Evolutionary conservation across 1,140 invertebrate species (phyloP).

Genomic region (Augochlora pura): DNA sequence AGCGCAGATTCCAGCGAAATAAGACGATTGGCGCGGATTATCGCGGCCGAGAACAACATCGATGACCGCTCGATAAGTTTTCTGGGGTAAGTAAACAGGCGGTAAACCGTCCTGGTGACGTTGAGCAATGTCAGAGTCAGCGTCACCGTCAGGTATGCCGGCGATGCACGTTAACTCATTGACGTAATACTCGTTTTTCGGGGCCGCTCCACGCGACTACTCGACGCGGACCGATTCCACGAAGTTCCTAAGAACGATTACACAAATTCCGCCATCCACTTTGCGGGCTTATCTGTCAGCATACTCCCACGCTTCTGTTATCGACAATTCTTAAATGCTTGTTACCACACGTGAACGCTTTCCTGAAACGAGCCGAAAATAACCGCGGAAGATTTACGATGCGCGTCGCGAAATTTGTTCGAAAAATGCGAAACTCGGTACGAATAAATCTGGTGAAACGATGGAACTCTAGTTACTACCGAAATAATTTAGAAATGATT

Average conservation of each 20-base stretch:
- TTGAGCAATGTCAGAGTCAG: constrained; percentile 27
- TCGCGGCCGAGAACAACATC: constrained; percentile 26
- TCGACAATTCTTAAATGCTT: constrained; percentile 43
- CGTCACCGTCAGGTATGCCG: constrained; percentile 24
- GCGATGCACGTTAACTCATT: constrained; percentile 42
- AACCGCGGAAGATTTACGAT: neutral
- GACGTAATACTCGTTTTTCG: constrained; percentile 46
- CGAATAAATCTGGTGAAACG: too few relatives aligned
- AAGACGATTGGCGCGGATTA: constrained; percentile 21
- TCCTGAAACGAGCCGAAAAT: constrained; percentile 16
- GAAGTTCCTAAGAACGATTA: constrained; percentile 56
- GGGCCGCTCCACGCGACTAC: neutral
- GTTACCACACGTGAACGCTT: constrained; percentile 28
- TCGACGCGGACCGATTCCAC: constrained; percentile 32
- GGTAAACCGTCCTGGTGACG: constrained; percentile 26
- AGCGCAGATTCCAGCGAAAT: neutral
- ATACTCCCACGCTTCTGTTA: constrained; percentile 55
- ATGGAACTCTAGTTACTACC: too few relatives aligned
- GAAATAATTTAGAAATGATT: too few relatives aligned
- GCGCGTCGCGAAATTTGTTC: too few relatives aligned
- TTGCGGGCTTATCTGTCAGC: constrained; percentile 45
- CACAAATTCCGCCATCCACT: constrained; percentile 48
- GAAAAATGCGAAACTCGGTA: too few relatives aligned
- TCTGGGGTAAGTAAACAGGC: constrained; percentile 61
- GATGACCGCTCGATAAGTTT: constrained; percentile 57